Conservation (phyloP, 2,113 vertebrate species). For the Addax nasomaculatus region DNA sequence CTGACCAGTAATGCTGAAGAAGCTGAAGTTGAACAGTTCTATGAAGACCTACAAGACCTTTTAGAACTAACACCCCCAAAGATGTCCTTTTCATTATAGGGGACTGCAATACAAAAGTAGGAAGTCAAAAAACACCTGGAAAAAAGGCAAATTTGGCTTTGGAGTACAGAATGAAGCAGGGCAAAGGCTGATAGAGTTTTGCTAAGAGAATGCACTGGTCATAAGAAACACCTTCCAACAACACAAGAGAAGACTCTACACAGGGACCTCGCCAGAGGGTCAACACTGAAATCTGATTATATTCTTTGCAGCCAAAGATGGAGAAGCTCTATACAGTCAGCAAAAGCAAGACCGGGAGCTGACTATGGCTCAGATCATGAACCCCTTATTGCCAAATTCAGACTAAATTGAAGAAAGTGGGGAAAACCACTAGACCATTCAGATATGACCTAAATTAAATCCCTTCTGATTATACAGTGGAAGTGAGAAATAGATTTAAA, state of each 20-base stretch:
- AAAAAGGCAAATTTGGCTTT: neutral
- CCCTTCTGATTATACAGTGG: too few species aligned
- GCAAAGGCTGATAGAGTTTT: neutral
- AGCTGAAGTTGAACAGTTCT: neutral
- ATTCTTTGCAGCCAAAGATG: too few species aligned
- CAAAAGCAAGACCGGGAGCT: too few species aligned
- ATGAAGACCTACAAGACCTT: neutral
- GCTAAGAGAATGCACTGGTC: neutral
- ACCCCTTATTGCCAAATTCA: too few species aligned
- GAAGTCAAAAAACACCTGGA: neutral
- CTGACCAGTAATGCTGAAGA: neutral
- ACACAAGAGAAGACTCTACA: neutral
- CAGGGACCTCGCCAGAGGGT: neutral
- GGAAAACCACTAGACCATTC: too few species aligned
- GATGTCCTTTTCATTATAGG: neutral
- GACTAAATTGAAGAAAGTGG: too few species aligned
- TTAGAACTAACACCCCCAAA: neutral
- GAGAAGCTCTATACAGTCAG: too few species aligned
- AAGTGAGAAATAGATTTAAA: too few species aligned
- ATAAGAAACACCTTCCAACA: neutral
- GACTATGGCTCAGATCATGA: too few species aligned
- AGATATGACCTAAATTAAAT: too few species aligned
- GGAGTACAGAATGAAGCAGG: neutral
- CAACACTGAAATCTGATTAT: neutral
- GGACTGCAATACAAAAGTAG: neutral